phyloP scores from a whole-genome alignment of 2,797 vertebrate genomes.

The Jordanella pulchra region DNA sequence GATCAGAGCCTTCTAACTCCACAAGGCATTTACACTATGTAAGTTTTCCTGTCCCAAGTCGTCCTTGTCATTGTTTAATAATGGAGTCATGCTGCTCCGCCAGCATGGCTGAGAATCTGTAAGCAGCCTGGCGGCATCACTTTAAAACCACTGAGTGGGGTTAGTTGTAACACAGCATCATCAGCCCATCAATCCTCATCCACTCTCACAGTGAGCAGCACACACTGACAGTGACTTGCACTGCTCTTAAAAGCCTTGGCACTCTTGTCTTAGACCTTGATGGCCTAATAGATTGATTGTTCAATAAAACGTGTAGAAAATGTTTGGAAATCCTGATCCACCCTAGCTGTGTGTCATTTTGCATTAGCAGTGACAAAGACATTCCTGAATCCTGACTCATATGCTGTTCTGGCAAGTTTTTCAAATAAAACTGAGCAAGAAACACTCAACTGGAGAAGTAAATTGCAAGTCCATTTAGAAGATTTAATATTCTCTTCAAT shows the following conservation, averaged over 20 bases:
- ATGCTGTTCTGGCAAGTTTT: slow-evolving; percentile 51
- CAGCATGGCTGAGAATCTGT: slow-evolving; percentile 34
- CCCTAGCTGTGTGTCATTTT: slow-evolving; percentile 65
- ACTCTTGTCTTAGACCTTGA: slow-evolving; percentile 43
- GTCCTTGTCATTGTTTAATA: slow-evolving; percentile 33
- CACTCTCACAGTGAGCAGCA: slow-evolving; percentile 54
- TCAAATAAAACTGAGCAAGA: slow-evolving; percentile 55
- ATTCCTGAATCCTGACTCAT: slow-evolving; percentile 71
- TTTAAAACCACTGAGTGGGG: slow-evolving; percentile 63
- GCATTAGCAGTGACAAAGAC: slow-evolving; percentile 63
- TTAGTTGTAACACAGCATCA: slow-evolving; percentile 72
- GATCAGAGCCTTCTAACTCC: slow-evolving; percentile 52
- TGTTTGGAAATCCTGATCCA: slow-evolving; percentile 64
- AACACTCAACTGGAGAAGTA: slow-evolving; percentile 58
- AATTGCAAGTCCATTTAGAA: slow-evolving; percentile 51
- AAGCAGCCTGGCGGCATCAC: slow-evolving; percentile 42
- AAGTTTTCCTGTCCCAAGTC: slow-evolving; percentile 33
- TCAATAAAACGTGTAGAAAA: slow-evolving; percentile 55
- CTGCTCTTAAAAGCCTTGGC: slow-evolving; percentile 71
- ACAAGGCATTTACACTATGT: slow-evolving; percentile 48
- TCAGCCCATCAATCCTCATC: slow-evolving; percentile 70
- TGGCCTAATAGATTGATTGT: slow-evolving; percentile 65
- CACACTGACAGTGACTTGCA: slow-evolving; percentile 52
- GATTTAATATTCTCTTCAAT: slow-evolving; percentile 46
- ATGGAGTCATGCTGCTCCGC: slow-evolving; percentile 30